These are phyloP conservation scores for Epirrhoe tristata DNA, from an alignment of 2,888 invertebrate genomes.

Conservation along the genomic window DNA sequence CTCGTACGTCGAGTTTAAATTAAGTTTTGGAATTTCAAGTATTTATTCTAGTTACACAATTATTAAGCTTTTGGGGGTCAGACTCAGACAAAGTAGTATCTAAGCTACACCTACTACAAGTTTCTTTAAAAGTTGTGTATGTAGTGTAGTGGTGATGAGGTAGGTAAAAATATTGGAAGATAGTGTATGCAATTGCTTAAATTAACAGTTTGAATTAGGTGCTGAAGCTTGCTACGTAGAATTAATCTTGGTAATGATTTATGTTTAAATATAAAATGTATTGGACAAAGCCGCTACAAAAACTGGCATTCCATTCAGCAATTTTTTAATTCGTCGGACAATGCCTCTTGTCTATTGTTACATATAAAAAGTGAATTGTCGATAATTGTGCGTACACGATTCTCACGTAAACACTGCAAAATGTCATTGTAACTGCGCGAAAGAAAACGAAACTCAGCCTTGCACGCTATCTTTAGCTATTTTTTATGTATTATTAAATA, in stretches of 20 bases:
- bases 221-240: too few species aligned
- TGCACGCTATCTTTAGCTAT: conserved; percentile 51
- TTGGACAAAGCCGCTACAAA: conserved; percentile 9
- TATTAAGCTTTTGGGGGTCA: neutral
- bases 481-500: conserved; percentile 19
- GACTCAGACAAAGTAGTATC: too few species aligned
- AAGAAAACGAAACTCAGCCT: conserved; percentile 56
- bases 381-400: conserved; percentile 44
- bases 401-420: conserved; percentile 52
- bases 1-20: neutral
- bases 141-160: too few species aligned
- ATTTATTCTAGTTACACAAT: neutral
- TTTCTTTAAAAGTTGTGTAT: too few species aligned
- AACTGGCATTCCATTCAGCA: conserved; percentile 19
- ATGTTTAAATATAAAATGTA: neutral
- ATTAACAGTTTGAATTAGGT: neutral
- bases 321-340: conserved; percentile 41
- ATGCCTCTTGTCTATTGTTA: conserved; percentile 42
- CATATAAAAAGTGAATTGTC: conserved; percentile 46
- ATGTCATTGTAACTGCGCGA: conserved; percentile 52
- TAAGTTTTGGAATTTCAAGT: neutral
- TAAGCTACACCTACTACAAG: too few species aligned
- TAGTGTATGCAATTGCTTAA: neutral
- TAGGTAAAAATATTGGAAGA: too few species aligned
- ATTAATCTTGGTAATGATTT: neutral